These are phyloP conservation scores for Myotis pilosus DNA, from an alignment of 2,797 vertebrate species.

Conservation along the genomic window DNA sequence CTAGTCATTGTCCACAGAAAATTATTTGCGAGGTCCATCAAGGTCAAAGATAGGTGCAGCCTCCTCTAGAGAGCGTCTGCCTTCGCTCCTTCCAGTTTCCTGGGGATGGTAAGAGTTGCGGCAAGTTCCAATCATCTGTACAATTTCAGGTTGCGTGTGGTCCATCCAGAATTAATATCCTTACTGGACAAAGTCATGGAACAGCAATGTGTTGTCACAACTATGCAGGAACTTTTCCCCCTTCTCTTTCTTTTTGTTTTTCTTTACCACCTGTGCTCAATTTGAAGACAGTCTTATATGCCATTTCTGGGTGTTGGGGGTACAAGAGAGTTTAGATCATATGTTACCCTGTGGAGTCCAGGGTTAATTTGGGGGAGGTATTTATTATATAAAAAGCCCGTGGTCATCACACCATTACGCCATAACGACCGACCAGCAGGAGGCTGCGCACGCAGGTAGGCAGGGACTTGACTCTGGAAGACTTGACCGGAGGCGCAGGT, in stretches of 20 bases:
- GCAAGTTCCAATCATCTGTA: not conserved
- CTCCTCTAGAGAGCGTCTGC: not conserved
- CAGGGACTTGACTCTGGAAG: no score
- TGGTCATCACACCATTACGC: no score
- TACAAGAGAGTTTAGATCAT: not conserved
- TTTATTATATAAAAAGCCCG: no score
- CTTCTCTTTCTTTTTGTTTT: not conserved
- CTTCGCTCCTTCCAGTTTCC: not conserved
- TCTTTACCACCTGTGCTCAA: not conserved
- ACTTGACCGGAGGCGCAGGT: no score
- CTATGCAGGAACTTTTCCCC: not conserved
- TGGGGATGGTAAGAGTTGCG: not conserved
- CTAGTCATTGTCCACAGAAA: not conserved
- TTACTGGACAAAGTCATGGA: not conserved
- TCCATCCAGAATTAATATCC: not conserved
- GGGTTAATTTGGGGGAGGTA: not conserved
- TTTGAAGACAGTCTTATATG: not conserved
- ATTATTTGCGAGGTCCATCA: not conserved
- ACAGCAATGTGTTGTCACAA: not conserved
- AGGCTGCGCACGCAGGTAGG: rapidly evolving
- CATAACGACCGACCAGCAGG: no score
- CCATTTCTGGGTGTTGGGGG: not conserved
- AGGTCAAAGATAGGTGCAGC: not conserved
- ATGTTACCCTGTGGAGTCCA: not conserved
- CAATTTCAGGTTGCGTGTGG: not conserved